Percentiles rank a stretch among this genome's conserved stretches.
Conservation (phyloP, 1,140 invertebrate genomes). For the Drosophila pallidifrons region DNA sequence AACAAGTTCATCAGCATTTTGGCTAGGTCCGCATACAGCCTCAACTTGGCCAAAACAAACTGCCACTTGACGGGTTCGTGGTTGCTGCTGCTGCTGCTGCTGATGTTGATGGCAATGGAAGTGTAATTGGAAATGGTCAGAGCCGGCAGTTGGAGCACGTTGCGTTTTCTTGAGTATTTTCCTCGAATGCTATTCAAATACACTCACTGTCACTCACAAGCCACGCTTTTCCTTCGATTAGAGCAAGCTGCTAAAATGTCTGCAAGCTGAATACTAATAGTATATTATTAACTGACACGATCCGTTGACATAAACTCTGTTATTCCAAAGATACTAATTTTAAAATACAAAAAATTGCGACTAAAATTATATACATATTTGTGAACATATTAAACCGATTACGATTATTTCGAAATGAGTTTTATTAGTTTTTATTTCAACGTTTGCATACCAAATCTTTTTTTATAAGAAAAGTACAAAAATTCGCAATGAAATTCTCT, state of each 20-base stretch:
- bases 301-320: no score
- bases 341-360: no score
- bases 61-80: conserved; percentile 54
- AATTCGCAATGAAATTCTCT: no score
- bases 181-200: conserved; percentile 44
- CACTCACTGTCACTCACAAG: conserved; percentile 28
- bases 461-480: no score
- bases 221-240: conserved; percentile 7
- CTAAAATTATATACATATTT: no score
- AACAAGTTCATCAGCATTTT: conserved; percentile 79
- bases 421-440: not conserved
- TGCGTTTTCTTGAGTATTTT: conserved; percentile 45
- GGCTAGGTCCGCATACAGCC: conserved; percentile 45
- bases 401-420: not conserved
- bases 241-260: not conserved
- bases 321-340: no score
- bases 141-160: conserved; percentile 29
- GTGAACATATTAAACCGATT: no score
- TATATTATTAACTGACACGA: not conserved
- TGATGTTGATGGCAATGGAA: conserved; percentile 46
- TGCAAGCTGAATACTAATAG: not conserved
- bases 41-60: conserved; percentile 64
- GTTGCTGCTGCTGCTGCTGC: conserved; percentile 10
- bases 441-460: not conserved
- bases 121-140: conserved; percentile 15